phyloP scores from a whole-genome alignment of 1,140 invertebrate species.

The Drosophila repletoides region DNA sequence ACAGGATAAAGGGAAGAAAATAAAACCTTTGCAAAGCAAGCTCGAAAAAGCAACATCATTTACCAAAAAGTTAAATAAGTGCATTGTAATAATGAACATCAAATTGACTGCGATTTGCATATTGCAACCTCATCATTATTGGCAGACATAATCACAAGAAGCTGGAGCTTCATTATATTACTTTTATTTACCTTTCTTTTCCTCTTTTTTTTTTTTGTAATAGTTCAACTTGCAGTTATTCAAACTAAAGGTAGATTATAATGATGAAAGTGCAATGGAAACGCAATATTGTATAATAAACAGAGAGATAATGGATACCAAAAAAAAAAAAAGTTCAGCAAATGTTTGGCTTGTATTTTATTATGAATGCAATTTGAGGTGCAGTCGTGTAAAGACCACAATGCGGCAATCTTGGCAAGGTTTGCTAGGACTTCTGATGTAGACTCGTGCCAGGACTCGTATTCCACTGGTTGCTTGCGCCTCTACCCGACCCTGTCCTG shows the following conservation, averaged over 20 bases:
- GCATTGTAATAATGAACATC: neutral
- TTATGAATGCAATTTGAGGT: conserved; percentile 61
- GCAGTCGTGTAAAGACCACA: conserved; percentile 7
- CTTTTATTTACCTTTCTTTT: neutral
- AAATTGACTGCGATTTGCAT: conserved; percentile 19
- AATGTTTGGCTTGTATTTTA: conserved; percentile 62
- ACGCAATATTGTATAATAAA: conserved; percentile 39
- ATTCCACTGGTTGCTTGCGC: neutral
- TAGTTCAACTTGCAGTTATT: conserved; percentile 21
- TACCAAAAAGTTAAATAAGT: conserved; percentile 1
- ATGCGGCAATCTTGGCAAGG: conserved; percentile 21
- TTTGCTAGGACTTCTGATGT: neutral
- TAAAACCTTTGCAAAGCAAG: no score
- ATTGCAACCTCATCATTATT: conserved; percentile 1
- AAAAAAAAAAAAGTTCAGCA: conserved; percentile 29
- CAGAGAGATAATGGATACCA: conserved; percentile 14
- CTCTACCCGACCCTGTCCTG: neutral
- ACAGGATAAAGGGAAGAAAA: neutral
- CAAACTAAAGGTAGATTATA: conserved; percentile 23
- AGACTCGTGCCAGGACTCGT: neutral
- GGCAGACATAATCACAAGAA: neutral
- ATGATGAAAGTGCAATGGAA: conserved; percentile 27
- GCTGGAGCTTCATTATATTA: neutral
- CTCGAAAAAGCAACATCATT: conserved; percentile 1
- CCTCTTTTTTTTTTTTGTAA: neutral